A percentile compares a stretch with the other conserved stretches of the same genome.
Conservation (phyloP, 92 coral and sea anemone genomes). For the Parazoanthus atlanticus region DNA sequence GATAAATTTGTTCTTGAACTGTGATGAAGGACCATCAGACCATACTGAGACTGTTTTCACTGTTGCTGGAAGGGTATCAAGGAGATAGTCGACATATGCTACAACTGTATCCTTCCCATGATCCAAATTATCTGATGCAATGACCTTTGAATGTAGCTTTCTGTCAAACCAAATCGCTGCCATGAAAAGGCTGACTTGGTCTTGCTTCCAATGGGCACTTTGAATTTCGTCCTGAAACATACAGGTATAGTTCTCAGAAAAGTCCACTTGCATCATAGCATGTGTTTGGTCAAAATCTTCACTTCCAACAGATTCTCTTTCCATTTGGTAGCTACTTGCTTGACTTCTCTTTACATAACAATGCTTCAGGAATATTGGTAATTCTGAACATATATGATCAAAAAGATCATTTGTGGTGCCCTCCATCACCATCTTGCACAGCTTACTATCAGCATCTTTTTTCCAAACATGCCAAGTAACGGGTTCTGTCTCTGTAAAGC, state of each 20-base stretch:
- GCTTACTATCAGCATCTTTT: slow-evolving; percentile 44
- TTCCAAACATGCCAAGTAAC: slow-evolving; percentile 57
- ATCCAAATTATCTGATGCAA: slow-evolving; percentile 57
- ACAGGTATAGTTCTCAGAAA: slow-evolving; percentile 63
- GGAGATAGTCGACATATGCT: slow-evolving; percentile 56
- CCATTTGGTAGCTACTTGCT: slow-evolving; percentile 53
- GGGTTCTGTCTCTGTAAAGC: slow-evolving; percentile 38
- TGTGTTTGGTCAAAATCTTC: slow-evolving; percentile 38
- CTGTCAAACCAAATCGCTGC: slow-evolving; percentile 49
- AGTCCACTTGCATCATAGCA: slow-evolving; percentile 59
- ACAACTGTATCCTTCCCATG: slow-evolving; percentile 59
- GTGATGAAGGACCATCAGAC: slow-evolving; percentile 64
- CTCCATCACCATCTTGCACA: slow-evolving; percentile 39
- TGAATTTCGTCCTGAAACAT: slow-evolving; percentile 53
- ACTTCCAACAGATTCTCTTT: slow-evolving; percentile 44
- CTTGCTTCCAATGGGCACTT: slow-evolving; percentile 61
- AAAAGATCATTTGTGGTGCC: slow-evolving; percentile 55
- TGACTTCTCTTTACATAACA: slow-evolving; percentile 51
- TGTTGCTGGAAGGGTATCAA: slow-evolving; percentile 48
- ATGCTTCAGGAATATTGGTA: slow-evolving; percentile 56
- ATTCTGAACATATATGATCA: slow-evolving; percentile 44
- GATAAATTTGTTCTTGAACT: slow-evolving; percentile 59
- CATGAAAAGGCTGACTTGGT: slow-evolving; percentile 49
- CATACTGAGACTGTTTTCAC: slow-evolving; percentile 50
- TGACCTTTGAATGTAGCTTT: slow-evolving; percentile 49